Evolutionary conservation across 2,797 vertebrate genomes (phyloP).

Genomic region (Megaceryle alcyon): DNA sequence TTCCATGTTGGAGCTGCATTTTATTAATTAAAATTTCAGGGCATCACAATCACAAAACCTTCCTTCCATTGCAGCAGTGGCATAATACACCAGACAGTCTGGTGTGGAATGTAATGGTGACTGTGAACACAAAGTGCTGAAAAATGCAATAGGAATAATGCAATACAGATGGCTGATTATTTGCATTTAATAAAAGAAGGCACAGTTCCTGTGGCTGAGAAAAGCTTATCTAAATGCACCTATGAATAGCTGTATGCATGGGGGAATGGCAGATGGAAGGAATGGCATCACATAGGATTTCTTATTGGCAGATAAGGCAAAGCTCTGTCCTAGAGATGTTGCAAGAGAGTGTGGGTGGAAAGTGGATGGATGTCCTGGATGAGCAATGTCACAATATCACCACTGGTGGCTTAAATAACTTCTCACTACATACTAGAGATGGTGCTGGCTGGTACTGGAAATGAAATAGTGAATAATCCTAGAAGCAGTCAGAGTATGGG

Average conservation of each 20-base stretch:
- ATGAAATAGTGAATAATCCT: not conserved
- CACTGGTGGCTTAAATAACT: not conserved
- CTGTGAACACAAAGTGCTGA: not conserved
- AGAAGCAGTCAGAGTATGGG: not conserved
- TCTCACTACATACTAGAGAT: not conserved
- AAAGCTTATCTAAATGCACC: not conserved
- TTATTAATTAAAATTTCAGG: slow-evolving; percentile 4
- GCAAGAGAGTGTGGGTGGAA: not conserved
- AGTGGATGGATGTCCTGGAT: not conserved
- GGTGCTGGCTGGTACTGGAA: not conserved
- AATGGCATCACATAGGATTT: not conserved
- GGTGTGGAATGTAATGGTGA: not conserved
- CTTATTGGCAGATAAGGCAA: not conserved
- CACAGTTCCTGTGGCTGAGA: not conserved
- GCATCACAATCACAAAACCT: not conserved
- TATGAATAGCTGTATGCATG: too few relatives aligned
- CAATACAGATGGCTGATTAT: not conserved
- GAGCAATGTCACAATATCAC: not conserved
- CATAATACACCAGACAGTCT: not conserved
- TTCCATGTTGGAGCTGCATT: slow-evolving; percentile 18
- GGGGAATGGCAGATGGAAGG: fast-evolving
- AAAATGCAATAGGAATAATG: not conserved
- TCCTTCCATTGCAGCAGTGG: not conserved
- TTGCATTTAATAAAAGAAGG: not conserved
- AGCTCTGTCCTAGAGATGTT: not conserved